Evolutionary conservation across 2,113 vertebrate genomes (phyloP).

Genomic region (Pollimyrus isidori): DNA sequence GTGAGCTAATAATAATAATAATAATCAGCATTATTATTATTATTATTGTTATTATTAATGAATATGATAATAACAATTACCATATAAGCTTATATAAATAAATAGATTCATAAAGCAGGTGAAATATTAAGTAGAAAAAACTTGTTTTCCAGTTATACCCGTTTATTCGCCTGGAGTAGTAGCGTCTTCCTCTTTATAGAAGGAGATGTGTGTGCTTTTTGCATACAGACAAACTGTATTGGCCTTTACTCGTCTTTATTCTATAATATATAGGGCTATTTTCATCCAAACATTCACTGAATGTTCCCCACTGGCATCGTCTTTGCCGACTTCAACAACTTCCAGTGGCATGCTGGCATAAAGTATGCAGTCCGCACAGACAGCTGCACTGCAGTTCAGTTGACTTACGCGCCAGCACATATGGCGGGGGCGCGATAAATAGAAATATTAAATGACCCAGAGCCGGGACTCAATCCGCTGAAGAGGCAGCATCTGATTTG

Average conservation of each 20-base stretch:
- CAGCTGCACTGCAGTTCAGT: conserved; percentile 82
- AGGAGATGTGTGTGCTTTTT: not conserved
- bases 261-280: conserved; percentile 60
- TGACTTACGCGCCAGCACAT: conserved; percentile 75
- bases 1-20: not conserved
- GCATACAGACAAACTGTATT: not conserved
- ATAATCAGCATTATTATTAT: too few relatives aligned
- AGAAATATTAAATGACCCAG: conserved; percentile 73
- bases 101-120: not conserved
- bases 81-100: not conserved
- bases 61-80: too few relatives aligned
- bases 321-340: conserved; percentile 75
- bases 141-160: not conserved
- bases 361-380: conserved; percentile 68
- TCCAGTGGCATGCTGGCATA: conserved; percentile 80
- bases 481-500: conserved; percentile 14
- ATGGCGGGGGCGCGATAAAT: conserved; percentile 76
- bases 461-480: conserved; percentile 35
- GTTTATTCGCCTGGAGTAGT: not conserved
- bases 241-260: not conserved
- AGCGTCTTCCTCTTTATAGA: not conserved
- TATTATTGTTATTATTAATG: too few relatives aligned
- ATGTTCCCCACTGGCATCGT: conserved; percentile 73
- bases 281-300: conserved; percentile 81
- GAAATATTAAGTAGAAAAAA: not conserved